Base-by-base conservation (phyloP, 2,888 invertebrate genomes). In the Lamellibrachia satsuma region DNA sequence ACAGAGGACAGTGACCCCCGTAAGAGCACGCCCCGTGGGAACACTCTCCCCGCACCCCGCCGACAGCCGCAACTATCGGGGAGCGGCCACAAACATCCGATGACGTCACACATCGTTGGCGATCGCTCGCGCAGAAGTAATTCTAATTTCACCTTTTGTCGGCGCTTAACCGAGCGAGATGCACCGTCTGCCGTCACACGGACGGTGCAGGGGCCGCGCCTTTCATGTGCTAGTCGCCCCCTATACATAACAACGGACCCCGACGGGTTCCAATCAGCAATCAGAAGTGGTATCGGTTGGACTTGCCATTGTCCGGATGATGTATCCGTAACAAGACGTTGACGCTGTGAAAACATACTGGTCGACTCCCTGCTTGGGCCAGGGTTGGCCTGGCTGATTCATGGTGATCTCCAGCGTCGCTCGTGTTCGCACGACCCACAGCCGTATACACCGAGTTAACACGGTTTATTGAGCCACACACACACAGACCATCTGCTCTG, bases 81-180 rank as follows among this genome's bases (percentile, higher is more conserved):
- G 75, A 75, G 75, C n/a, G 75, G 75, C 75, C 75, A 3, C 55
- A 3, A n/a, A 3, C 22, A 6, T 75, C 15, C 75, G 75, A 22
- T 75, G 75, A 75, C 75, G 75, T 75, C 75, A 75, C 75, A 75
- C 75, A 75, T 75, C 75, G 75, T 75, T 75, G 75, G 22, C n/a
- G 75, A 75, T n/a, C 75, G 22, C 75, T 75, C 75, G 22, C 75
- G 75, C 75, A 75, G n/a, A 75, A 75, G 75, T 75, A 22, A 75
- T 75, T 75, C 75, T 75, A 75, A 75, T 75, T 22, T 75, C 75
- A n/a, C 75, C 22, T n/a, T 75, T 75, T 75, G 75, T 75, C 75
- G 75, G 6, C 75, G 75, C 75, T 75, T 22, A 75, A 75, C 75
- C 75, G 75, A 75, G 75, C 75, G 75, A 22, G 22, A 2, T 2